Conservation (phyloP, 2,888 invertebrate species). For the Amblyteles armatorius region DNA sequence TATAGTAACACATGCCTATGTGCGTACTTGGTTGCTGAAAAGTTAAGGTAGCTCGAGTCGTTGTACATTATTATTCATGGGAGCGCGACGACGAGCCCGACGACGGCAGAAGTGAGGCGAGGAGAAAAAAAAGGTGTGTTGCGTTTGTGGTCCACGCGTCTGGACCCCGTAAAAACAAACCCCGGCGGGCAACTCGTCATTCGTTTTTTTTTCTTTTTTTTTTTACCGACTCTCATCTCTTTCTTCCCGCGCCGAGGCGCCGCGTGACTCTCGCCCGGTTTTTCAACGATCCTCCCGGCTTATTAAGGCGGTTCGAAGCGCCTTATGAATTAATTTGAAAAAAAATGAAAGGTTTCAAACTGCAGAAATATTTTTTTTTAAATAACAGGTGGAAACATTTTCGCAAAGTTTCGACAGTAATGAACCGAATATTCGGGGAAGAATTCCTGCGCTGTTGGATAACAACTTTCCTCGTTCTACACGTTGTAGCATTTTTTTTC, state of each 20-base stretch:
- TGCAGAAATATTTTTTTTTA: not conserved
- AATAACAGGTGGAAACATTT: not conserved
- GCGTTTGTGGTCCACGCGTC: slow-evolving; percentile 44
- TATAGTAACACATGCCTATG: not conserved
- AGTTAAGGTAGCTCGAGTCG: slow-evolving; percentile 40
- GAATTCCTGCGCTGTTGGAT: not conserved
- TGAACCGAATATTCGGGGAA: not conserved
- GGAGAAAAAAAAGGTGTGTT: slow-evolving; percentile 29
- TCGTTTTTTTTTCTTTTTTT: slow-evolving; percentile 19
- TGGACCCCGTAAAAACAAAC: slow-evolving; percentile 49
- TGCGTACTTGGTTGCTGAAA: slow-evolving; percentile 20
- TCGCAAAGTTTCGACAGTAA: not conserved
- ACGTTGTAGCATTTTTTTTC: no score
- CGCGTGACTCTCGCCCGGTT: slow-evolving; percentile 32
- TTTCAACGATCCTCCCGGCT: slow-evolving; percentile 11
- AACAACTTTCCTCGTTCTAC: not conserved
- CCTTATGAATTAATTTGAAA: not conserved
- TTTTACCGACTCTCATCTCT: slow-evolving; percentile 16
- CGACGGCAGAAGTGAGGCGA: slow-evolving; percentile 41
- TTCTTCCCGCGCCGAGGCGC: slow-evolving; percentile 8
- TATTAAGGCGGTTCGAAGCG: not conserved
- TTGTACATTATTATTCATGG: slow-evolving; percentile 58
- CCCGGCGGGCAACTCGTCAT: slow-evolving; percentile 38
- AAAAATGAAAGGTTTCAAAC: not conserved
- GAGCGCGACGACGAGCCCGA: slow-evolving; percentile 38